Conservation (phyloP, 2,113 vertebrate species). For the Oncorhynchus gorbuscha region DNA sequence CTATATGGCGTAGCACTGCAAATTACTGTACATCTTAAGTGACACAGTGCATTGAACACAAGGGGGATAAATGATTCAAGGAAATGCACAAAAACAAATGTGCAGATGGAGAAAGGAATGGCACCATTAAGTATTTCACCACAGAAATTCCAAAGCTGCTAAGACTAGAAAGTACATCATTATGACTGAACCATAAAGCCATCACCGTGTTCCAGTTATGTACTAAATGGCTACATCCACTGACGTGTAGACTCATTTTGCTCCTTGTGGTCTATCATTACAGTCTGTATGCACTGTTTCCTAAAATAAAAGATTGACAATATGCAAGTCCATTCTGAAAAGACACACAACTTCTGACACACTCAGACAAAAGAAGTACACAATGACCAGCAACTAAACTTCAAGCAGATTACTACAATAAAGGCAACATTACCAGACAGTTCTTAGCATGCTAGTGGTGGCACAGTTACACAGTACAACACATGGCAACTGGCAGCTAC, state of each 20-base stretch:
- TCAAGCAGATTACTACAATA: slow-evolving; percentile 22
- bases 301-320: background rate
- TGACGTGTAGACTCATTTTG: background rate
- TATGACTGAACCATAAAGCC: background rate
- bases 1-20: background rate
- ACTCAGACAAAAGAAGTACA: background rate
- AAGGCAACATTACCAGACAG: slow-evolving; percentile 44
- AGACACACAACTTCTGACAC: background rate
- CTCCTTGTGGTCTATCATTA: background rate
- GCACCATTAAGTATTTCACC: background rate
- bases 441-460: slow-evolving; percentile 17
- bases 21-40: background rate
- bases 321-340: background rate
- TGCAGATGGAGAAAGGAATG: background rate
- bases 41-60: background rate
- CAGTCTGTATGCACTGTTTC: background rate
- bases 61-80: background rate
- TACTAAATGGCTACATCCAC: too few relatives aligned
- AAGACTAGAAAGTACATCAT: background rate
- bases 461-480: slow-evolving; percentile 6
- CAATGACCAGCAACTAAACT: background rate
- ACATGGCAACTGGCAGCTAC: slow-evolving; percentile 17
- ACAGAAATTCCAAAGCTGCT: background rate
- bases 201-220: too few relatives aligned
- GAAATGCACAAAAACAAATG: background rate